Base-by-base conservation (phyloP, 2,113 vertebrate species). In the Labrus mixtus region DNA sequence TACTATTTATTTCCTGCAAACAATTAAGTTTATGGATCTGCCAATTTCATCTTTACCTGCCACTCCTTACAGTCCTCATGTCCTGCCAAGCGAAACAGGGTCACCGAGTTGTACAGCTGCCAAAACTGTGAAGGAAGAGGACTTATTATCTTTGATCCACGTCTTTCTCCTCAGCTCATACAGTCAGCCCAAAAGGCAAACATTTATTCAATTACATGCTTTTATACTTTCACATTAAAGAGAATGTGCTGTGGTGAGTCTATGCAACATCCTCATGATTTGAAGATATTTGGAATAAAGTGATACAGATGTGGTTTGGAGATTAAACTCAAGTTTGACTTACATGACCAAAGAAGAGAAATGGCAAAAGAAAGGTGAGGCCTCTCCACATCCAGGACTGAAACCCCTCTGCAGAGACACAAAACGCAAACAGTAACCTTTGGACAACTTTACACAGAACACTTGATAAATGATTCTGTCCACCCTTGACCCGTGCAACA, bases 301-400 rank as follows among this genome's bases (percentile, higher is more conserved):
- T 17, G 16, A 48, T 8, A 41, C 22, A 50, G 45, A 16, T 45
- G 41, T 3, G 11, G 12, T 23, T 62, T 20, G 4, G 16, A 17
- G 55, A 11, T 67, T 33, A 25, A 69, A 58, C 2, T 56, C 15
- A 48, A 53, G 51, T 53, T 63, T 4, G 17, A 97, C 98, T 99
- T 95, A 99, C 98, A 0, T 99, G 98, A 50, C 97, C 98, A 57
- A 97, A 99, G 93, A 99, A 99, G 65, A 99, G 93, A 84, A 97
- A 98, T 1, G 98, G 98, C 65, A 99, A 93, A 54, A 99, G 95
- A 87, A 99, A 99, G 0, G 98, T 97, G 84, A 99, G 95, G 3
- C 98, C 98, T 73, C 98, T 93, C 98, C 98, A 99, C 98, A 99
- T 99, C 98, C 98, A 99, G 15, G 98, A 99, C 94, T 99, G 98